Evolutionary conservation across 2,113 vertebrate genomes (phyloP), one percentile per base, ranked within the genome.

Genomic region (Eonycteris spelaea): DNA sequence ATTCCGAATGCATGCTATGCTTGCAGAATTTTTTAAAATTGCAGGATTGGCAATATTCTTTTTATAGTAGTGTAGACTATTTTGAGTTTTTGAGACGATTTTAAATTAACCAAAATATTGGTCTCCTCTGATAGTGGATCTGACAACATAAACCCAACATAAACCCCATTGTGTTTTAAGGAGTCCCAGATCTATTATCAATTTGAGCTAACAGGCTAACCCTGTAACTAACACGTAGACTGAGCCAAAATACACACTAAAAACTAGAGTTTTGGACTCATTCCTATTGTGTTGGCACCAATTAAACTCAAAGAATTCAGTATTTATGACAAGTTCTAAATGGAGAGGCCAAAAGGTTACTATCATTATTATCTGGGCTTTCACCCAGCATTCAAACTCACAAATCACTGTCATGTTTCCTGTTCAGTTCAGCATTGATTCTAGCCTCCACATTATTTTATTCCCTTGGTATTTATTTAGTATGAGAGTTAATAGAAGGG

Each of bases 321-420:
- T 63, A 75, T 91, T 97, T 96, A 77, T 97, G 95, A 96, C 94
- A 94, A 95, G 93, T 65, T 93, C 83, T 97, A 96, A 95, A 84
- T 80, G 91, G 59, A 95, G 53, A 53, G 51, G 89, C 73, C 74
- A 91, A 91, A 97, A 96, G 86, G 95, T 96, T 89, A 93, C 77
- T 87, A 93, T 90, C 94, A 86, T 97, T 97, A 91, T 95, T 90
- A 96, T 93, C 96, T 91, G 91, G 91, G 96, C 91, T 97, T 96
- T 86, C 35, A 84, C 45, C 94, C 94, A 96, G 78, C 78, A 77
- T 80, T 91, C 74, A 91, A 57, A 70, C 87, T 97, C 86, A 96
- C 86, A 94, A 86, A 96, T 95, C 94, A 94, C 45, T 92, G 78
- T 90, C 96, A 84, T 40, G 40, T 61, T 96, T 93, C 91, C 86